phyloP scores from a whole-genome alignment of 2,888 invertebrate genomes.

The Drosophila nr. medialis region DNA sequence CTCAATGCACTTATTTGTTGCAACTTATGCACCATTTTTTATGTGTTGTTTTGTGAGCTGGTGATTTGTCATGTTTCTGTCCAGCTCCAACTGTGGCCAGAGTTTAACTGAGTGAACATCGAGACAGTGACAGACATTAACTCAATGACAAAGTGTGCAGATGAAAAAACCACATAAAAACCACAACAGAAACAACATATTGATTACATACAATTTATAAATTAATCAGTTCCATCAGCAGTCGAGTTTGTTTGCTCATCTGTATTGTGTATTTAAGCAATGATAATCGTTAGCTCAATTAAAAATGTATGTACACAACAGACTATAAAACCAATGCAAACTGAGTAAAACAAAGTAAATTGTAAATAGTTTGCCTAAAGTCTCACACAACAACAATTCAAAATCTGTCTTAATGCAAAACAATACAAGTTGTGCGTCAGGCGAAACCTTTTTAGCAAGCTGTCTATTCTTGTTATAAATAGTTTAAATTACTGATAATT shows the following conservation, averaged over 20 bases:
- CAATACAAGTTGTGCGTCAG: not conserved
- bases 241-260: not conserved
- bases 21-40: conserved; percentile 47
- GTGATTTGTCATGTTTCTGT: conserved; percentile 23
- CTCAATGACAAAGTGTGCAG: conserved; percentile 33
- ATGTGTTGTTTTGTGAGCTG: conserved; percentile 14
- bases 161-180: not conserved
- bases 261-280: conserved; percentile 6
- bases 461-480: not conserved
- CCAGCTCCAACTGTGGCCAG: conserved; percentile 16
- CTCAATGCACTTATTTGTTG: conserved; percentile 42
- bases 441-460: not conserved
- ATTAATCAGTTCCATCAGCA: conserved; percentile 31
- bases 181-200: conserved; percentile 5
- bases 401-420: not conserved
- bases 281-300: conserved; percentile 24
- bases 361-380: conserved; percentile 54
- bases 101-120: conserved; percentile 60
- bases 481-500: not conserved
- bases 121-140: conserved; percentile 31
- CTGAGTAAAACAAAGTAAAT: conserved; percentile 48
- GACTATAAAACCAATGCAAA: conserved; percentile 20
- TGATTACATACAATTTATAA: conserved; percentile 24
- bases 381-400: not conserved
- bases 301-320: conserved; percentile 35